Conservation (phyloP, 2,888 invertebrate genomes). For the Drosophila nr. fundita region DNA sequence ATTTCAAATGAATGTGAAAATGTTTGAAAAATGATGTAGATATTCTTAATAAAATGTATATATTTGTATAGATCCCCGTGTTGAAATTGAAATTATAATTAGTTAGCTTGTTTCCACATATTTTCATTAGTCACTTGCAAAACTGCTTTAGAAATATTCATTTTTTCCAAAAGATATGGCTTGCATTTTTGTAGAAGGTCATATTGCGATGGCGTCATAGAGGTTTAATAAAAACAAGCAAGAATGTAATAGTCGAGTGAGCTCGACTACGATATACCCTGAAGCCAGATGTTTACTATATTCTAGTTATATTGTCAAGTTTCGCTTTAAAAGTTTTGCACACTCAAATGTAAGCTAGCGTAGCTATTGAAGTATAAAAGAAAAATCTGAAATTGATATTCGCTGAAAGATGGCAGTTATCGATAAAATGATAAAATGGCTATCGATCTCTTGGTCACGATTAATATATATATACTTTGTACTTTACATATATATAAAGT, state of each 20-base stretch:
- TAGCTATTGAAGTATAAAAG: not conserved
- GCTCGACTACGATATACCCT: not conserved
- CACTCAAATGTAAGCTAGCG: not conserved
- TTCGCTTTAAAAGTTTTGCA: too few species aligned
- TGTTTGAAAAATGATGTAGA: not conserved
- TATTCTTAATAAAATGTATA: not conserved
- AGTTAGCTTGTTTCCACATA: not conserved
- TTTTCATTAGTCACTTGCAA: not conserved
- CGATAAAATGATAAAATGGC: too few species aligned
- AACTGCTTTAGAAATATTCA: not conserved
- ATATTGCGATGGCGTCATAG: not conserved
- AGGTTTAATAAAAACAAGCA: not conserved
- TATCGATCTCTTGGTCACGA: not conserved
- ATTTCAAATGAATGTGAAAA: not conserved
- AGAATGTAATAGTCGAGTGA: not conserved
- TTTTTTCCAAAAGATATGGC: not conserved
- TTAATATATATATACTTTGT: not conserved
- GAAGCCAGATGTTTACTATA: not conserved
- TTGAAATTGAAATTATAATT: not conserved
- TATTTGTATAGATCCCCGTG: not conserved
- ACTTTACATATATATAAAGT: too few species aligned
- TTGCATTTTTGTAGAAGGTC: not conserved
- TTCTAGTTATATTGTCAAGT: not conserved
- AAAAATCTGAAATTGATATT: not conserved
- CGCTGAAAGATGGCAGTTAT: not conserved